These are phyloP conservation scores for Acromyrmex charruanus DNA, from an alignment of 1,140 invertebrate species.

Conservation along the genomic window DNA sequence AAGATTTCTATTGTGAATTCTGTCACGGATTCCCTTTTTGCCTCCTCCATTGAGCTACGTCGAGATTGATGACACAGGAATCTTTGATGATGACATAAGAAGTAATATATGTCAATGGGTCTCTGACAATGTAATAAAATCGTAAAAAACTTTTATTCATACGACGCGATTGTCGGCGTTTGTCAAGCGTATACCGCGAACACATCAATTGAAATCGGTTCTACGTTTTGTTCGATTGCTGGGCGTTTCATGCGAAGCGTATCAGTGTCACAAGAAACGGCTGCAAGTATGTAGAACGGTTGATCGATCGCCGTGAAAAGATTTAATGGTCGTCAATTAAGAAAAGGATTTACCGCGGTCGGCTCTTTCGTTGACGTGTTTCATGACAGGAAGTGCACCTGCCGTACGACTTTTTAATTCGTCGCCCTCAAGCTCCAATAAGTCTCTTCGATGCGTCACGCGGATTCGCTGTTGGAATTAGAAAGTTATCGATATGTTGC, in stretches of 20 bases:
- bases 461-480: slow-evolving; percentile 31
- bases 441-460: slow-evolving; percentile 25
- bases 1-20: slow-evolving; percentile 7
- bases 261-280: slow-evolving; percentile 53
- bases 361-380: slow-evolving; percentile 37
- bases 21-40: neutral
- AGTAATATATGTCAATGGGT: slow-evolving; percentile 22
- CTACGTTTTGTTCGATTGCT: slow-evolving; percentile 2
- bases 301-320: slow-evolving; percentile 54
- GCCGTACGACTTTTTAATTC: slow-evolving; percentile 50
- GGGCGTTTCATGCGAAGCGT: slow-evolving; percentile 20
- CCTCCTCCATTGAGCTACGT: neutral
- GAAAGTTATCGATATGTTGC: slow-evolving; percentile 36
- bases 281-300: slow-evolving; percentile 51
- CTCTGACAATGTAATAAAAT: slow-evolving; percentile 10
- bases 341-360: slow-evolving; percentile 44
- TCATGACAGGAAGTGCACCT: slow-evolving; percentile 60
- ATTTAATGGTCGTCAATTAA: slow-evolving; percentile 61
- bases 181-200: neutral
- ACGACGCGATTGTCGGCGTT: neutral
- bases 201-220: slow-evolving; percentile 15
- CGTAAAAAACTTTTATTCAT: neutral
- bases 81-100: slow-evolving; percentile 1
- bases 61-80: neutral
- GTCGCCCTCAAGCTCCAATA: neutral